These are phyloP conservation scores for Ceratoteleas bidentatus DNA, from an alignment of 1,140 invertebrate species.

Conservation along the genomic window DNA sequence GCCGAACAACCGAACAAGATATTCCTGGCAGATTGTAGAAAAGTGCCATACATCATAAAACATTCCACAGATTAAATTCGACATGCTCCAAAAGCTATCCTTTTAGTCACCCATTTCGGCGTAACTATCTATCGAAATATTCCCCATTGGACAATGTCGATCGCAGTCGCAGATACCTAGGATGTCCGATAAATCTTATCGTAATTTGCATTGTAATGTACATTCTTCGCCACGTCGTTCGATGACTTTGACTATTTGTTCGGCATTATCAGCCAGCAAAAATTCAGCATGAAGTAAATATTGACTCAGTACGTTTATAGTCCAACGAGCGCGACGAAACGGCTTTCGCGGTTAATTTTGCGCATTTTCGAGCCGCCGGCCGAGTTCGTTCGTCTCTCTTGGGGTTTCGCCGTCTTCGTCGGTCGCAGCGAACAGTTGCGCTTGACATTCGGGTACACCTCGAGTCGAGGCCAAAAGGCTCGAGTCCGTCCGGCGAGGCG, in stretches of 20 bases:
- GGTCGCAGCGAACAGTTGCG: constrained; percentile 9
- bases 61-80: background rate
- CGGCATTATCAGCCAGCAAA: background rate
- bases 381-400: constrained; percentile 3
- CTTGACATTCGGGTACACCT: constrained; percentile 48
- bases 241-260: background rate
- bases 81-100: too few relatives aligned
- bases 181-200: too few relatives aligned
- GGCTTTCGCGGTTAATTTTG: constrained; percentile 57
- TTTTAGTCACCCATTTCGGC: too few relatives aligned
- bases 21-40: background rate
- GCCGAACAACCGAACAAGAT: background rate
- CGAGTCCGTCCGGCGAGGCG: constrained; percentile 27
- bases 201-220: too few relatives aligned
- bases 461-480: constrained; percentile 28
- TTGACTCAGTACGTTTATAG: constrained; percentile 18
- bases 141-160: too few relatives aligned
- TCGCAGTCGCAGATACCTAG: too few relatives aligned
- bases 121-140: too few relatives aligned
- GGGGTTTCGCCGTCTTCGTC: constrained; percentile 8
- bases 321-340: constrained; percentile 34
- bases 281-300: constrained; percentile 24
- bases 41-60: background rate
- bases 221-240: background rate
- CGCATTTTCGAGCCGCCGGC: constrained; percentile 45